These are phyloP conservation scores for Dissostichus mawsoni DNA, from an alignment of 2,113 vertebrate species.

Conservation along the genomic window DNA sequence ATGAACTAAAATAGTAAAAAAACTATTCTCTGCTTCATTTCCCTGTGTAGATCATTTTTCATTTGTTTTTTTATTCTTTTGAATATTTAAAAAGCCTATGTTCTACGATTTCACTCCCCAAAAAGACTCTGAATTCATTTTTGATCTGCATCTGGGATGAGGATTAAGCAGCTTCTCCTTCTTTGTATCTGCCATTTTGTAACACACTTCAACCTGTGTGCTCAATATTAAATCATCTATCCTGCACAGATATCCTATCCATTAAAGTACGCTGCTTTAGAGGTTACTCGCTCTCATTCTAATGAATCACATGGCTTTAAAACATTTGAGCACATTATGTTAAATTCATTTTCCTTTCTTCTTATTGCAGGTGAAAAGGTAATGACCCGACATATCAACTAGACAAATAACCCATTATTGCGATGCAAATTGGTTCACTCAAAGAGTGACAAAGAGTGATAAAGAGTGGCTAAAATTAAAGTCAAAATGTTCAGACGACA, in stretches of 20 bases:
- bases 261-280: not conserved
- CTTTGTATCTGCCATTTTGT: not conserved
- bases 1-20: not conserved
- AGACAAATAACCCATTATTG: slow-evolving; percentile 22
- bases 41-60: not conserved
- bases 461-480: slow-evolving; percentile 36
- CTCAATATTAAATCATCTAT: slow-evolving; percentile 32
- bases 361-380: not conserved
- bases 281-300: slow-evolving; percentile 4
- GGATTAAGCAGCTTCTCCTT: slow-evolving; percentile 6
- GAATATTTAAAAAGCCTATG: no score
- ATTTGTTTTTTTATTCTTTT: no score
- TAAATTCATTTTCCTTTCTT: not conserved
- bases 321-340: slow-evolving; percentile 28
- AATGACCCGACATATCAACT: slow-evolving; percentile 12
- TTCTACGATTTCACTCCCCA: not conserved
- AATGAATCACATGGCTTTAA: slow-evolving; percentile 6
- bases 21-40: not conserved
- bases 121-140: no score
- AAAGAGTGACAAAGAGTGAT: no score
- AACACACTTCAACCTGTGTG: not conserved
- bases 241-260: slow-evolving; percentile 1
- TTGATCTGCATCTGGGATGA: not conserved
- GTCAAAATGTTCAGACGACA: slow-evolving; percentile 31
- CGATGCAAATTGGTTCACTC: slow-evolving; percentile 24